Base-by-base conservation (phyloP, 2,888 invertebrate species). In the Ectobius pallidus region DNA sequence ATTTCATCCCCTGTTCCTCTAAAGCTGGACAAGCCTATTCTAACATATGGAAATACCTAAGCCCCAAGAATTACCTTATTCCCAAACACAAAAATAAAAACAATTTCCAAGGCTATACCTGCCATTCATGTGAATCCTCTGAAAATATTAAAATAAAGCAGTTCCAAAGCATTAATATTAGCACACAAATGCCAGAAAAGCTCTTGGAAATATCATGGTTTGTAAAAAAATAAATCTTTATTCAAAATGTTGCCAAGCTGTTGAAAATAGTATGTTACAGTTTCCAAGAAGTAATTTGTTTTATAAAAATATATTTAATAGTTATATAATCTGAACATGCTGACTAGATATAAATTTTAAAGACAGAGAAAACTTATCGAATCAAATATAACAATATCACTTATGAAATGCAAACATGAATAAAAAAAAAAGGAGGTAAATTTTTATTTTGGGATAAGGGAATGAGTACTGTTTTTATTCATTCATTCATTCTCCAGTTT, bases 211-310 rank as follows among this genome's bases (percentile, higher is more conserved):
- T 69, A 62, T 18, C 16, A 22, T 69, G n/a, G 69, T 69, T 16
- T 77, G 77, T 42, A 78, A 77, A 74, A 79, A 82, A 80, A 78
- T 79, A 81, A 81, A 83, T 82, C 81, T 81, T 83, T 78, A 79
- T 75, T 77, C 78, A 76, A 44, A 52, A 69, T 52, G 58, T 42
- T 70, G 58, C 61, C 52, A 69, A 69, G 55, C 58, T 58, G 55
- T 18, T 52, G 44, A 63, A 69, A 39, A 7, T 39, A 39, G 14
- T 52, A 14, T 3, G 6, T 22, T 20, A 63, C 63, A 63, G 16
- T 63, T 42, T 63, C 14, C 20, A 63, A 63, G 39, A 63, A n/a
- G n/a, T n/a, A n/a, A n/a, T n/a, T n/a, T n/a, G n/a, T n/a, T n/a
- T 25, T 20, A 52, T 25, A 52, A 52, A 25, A 46, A 46, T 46